Evolutionary conservation across 1,140 invertebrate species (phyloP), one percentile per base, ranked within the genome.

Genomic region (Centruroides sculpturatus): DNA sequence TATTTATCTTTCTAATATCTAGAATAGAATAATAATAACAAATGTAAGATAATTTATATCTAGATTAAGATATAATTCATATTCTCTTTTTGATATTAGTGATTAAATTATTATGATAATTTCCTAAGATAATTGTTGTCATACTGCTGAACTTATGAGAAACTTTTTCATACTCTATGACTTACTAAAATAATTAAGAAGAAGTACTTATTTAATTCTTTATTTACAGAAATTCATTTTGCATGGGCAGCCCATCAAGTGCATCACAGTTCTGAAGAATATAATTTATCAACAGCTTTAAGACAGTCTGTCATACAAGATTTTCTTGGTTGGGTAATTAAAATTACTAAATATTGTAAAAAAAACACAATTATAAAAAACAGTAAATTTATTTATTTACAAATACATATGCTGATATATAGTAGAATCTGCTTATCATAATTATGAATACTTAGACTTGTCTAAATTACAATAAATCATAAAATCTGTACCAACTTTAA

Each of bases 221-320:
- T 12, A 46, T 51, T 56, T 23, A 23, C 53, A 65, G 69, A 70
- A 63, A 76, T 93, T 9, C 89, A 93, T 71, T 82, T 97, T 62
- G 77, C 96, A 56, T 97, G 92, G 92, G 86, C 89, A 1, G 85
- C 90, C 62, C 93, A 97, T 76, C 92, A 96, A 76, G 89, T 92
- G 1, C 93, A 97, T 73, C 93, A 97, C 69, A 94, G 89, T 69
- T 92, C 90, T 12, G 92, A 97, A 74, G 91, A 96, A 69, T 96
- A 91, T 74, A 95, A 95, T 76, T 78, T 95, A 67, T 36, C 60
- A 13, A 62, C 67, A 9, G 89, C 89, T 1, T 77, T 93, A 57
- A 72, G 91, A 46, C 91, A 95, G 71, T 89, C 89, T 0, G 68
- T 85, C 1, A 69, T 92, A 34, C 89, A 92, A 72, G 81, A 82